phyloP scores from a whole-genome alignment of 2,797 vertebrate genomes.

The Botia almorhae region DNA sequence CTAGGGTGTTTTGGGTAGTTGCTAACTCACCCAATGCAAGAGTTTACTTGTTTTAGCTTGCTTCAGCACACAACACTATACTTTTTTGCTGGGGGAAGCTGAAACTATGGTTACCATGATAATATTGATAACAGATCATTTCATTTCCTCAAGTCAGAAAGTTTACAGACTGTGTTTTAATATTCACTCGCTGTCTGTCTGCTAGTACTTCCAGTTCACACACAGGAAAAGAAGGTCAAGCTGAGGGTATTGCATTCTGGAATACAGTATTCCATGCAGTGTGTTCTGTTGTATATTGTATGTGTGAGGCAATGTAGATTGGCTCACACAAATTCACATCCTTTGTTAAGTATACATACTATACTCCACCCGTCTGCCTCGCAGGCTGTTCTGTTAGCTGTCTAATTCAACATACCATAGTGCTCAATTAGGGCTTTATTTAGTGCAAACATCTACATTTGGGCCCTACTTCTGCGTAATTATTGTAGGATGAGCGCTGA shows the following conservation, averaged over 20 bases:
- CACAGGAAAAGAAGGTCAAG: background rate
- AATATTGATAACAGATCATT: background rate
- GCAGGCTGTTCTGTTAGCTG: conserved; percentile 85
- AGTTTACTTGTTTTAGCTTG: no score
- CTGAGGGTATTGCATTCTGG: conserved; percentile 11
- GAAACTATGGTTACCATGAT: background rate
- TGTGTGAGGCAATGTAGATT: conserved; percentile 38
- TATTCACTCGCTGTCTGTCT: background rate
- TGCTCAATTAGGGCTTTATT: conserved; percentile 99
- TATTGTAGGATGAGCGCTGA: conserved; percentile 84
- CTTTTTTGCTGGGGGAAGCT: no score
- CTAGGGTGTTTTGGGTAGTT: no score
- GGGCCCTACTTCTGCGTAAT: conserved; percentile 90
- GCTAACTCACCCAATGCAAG: no score
- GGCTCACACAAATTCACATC: conserved; percentile 67
- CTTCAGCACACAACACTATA: no score
- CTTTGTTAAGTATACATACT: no score
- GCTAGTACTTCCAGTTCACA: background rate
- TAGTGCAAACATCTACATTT: conserved; percentile 99
- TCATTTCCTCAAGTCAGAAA: background rate
- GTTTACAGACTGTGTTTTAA: conserved; percentile 11
- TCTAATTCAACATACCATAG: conserved; percentile 99
- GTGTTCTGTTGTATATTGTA: background rate
- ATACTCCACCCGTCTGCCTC: conserved; percentile 68
- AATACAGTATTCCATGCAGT: background rate